These are phyloP conservation scores for Sparus aurata DNA, from an alignment of 2,797 vertebrate species.

Conservation along the genomic window DNA sequence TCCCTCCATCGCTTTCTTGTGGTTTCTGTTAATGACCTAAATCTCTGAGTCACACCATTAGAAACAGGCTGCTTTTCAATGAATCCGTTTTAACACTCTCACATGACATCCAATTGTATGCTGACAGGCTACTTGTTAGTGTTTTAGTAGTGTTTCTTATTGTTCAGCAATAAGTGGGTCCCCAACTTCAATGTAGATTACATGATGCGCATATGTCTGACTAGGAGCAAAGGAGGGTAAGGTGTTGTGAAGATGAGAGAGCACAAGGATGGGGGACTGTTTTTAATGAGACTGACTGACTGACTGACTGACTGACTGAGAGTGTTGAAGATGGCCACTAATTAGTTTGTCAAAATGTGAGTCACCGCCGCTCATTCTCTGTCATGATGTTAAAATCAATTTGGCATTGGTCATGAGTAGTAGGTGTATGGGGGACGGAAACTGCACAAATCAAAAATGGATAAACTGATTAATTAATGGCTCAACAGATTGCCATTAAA, in stretches of 20 bases:
- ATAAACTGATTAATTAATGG: no score
- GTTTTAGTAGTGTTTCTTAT: neutral
- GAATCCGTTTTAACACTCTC: neutral
- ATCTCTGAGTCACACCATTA: neutral
- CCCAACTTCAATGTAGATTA: neutral
- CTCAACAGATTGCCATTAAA: no score
- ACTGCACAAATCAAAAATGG: no score
- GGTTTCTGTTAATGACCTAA: neutral
- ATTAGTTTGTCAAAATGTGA: slow-evolving; percentile 27
- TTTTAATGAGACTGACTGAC: slow-evolving; percentile 15
- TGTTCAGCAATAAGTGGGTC: neutral
- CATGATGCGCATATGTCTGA: neutral
- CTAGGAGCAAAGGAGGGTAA: slow-evolving; percentile 1
- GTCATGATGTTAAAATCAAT: neutral
- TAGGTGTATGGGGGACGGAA: no score
- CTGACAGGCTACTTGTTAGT: neutral
- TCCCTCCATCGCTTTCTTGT: neutral
- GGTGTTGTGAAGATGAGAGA: slow-evolving; percentile 5
- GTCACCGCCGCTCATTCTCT: slow-evolving; percentile 1
- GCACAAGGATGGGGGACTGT: neutral
- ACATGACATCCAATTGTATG: neutral
- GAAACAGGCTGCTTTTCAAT: neutral
- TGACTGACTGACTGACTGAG: neutral
- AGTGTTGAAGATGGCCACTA: slow-evolving; percentile 28
- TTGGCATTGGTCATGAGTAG: neutral